A percentile compares a stretch with the other conserved stretches of the same genome.
Evolutionary conservation across 2,797 vertebrate species (phyloP).

Genomic region (Nannoperca obscura): DNA sequence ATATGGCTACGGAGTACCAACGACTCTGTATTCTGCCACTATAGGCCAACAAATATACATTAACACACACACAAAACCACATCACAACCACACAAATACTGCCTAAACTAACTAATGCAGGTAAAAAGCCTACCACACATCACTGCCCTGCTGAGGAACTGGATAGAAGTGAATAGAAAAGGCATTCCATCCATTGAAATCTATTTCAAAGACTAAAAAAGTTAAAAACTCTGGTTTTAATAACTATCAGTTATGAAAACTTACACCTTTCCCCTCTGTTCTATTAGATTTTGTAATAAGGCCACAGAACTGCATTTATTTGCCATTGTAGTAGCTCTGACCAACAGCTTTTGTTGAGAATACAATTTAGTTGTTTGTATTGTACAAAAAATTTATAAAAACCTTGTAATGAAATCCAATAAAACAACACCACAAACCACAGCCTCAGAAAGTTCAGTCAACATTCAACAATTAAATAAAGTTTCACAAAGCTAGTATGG

Average conservation of each 20-base stretch:
- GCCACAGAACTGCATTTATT: neutral
- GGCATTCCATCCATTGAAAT: neutral
- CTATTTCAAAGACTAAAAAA: too few relatives aligned
- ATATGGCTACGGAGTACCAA: neutral
- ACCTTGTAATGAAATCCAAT: neutral
- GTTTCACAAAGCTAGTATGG: neutral
- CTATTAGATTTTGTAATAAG: neutral
- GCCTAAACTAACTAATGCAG: neutral
- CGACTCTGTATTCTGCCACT: neutral
- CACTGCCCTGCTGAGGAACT: neutral
- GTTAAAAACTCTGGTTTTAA: neutral
- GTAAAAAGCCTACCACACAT: neutral
- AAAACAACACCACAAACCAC: neutral
- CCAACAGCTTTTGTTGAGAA: neutral
- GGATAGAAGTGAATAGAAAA: neutral
- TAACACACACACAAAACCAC: neutral
- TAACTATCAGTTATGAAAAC: slow-evolving; percentile 11
- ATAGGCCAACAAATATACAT: neutral
- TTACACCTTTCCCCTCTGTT: neutral
- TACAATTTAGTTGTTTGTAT: neutral
- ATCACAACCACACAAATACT: neutral
- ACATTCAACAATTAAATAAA: neutral
- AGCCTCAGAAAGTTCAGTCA: neutral
- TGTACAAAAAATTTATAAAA: neutral
- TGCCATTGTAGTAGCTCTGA: too few relatives aligned